A percentile compares a stretch with the other conserved stretches of the same genome.
Conservation (phyloP, 2,888 invertebrate species). For the Acrobasis consociella region DNA sequence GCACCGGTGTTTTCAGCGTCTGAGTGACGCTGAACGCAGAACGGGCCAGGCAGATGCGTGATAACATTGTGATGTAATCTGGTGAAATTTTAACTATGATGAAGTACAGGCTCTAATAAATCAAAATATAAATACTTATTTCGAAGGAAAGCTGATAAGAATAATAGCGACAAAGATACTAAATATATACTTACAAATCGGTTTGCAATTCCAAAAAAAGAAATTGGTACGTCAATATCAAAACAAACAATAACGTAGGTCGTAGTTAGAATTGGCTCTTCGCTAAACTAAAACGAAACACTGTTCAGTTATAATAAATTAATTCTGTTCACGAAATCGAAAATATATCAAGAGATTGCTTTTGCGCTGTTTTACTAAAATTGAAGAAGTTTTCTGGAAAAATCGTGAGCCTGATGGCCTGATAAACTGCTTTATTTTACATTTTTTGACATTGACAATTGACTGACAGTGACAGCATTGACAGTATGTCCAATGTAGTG, state of each 20-base stretch:
- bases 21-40: slow-evolving; percentile 61
- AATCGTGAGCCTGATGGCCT: not conserved
- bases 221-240: slow-evolving; percentile 5
- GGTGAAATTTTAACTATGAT: slow-evolving; percentile 23
- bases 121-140: not conserved
- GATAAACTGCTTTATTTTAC: slow-evolving; percentile 19
- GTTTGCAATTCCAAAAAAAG: slow-evolving; percentile 7
- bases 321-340: not conserved
- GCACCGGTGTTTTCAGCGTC: slow-evolving; percentile 64
- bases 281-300: not conserved
- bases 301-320: not conserved
- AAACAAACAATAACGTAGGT: slow-evolving; percentile 3
- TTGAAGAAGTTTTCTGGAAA: slow-evolving; percentile 28
- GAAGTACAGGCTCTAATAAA: not conserved
- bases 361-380: not conserved
- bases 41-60: slow-evolving; percentile 71
- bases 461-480: too few species aligned
- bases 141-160: not conserved
- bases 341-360: not conserved
- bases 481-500: too few species aligned
- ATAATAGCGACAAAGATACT: not conserved
- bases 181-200: not conserved
- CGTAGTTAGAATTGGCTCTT: not conserved
- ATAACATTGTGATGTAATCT: slow-evolving; percentile 73
- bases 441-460: not conserved